Evolutionary conservation across 2,888 invertebrate species (phyloP).

Genomic region (Drosophila infuscata): DNA sequence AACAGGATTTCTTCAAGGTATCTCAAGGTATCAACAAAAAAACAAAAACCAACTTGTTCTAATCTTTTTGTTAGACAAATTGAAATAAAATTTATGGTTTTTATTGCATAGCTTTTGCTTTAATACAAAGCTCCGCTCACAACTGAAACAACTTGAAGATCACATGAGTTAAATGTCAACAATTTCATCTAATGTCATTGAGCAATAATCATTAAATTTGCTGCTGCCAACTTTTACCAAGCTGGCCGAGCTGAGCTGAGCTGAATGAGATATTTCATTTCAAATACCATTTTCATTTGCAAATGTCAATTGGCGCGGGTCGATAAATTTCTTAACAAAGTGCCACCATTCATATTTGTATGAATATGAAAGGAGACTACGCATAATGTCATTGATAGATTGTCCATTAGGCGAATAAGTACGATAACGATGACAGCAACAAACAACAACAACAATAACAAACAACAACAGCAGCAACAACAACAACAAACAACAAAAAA

Average conservation of each 20-base stretch:
- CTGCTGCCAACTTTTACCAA: background rate
- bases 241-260: background rate
- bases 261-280: constrained; percentile 43
- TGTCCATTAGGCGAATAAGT: constrained; percentile 38
- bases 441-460: constrained; percentile 2
- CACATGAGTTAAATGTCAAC: constrained; percentile 3
- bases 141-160: background rate
- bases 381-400: constrained; percentile 58
- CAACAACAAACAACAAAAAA: background rate
- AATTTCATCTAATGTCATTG: constrained; percentile 37
- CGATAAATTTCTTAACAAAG: constrained; percentile 56
- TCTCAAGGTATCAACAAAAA: background rate
- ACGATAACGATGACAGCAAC: constrained; percentile 27
- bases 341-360: constrained; percentile 57
- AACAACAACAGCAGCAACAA: background rate
- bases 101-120: background rate
- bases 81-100: background rate
- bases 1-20: background rate
- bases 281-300: constrained; percentile 58
- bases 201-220: constrained; percentile 23
- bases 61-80: background rate
- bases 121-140: background rate
- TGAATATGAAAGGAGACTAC: background rate
- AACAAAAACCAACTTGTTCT: background rate
- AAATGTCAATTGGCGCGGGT: constrained; percentile 60